Base-by-base conservation (phyloP, 2,888 invertebrate genomes). In the Lepetodrilus schrolli region DNA sequence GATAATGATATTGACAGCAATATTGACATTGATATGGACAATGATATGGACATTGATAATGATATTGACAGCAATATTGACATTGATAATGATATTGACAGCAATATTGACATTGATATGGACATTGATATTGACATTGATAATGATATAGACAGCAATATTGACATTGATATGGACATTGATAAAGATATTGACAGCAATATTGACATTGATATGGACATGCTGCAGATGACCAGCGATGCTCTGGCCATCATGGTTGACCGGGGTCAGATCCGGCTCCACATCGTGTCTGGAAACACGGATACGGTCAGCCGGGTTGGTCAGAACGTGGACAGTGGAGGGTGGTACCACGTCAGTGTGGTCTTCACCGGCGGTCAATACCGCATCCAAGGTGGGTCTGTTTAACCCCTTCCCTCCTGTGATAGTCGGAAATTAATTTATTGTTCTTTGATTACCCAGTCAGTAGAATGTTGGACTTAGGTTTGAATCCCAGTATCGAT, bases 291-390 rank as follows among this genome's bases (percentile, higher is more conserved):
- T 26, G 73, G 74, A 36, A 81, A 78, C 71, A 81, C 79, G 21
- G 83, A 83, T 68, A 75, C 81, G 13, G 75, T 83, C 20, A 76
- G 79, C 26, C 78, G 73, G 65, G 77, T 80, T 13, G 82, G 83
- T 8, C 74, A 78, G 49, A 80, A 83, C 72, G 74, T 86, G n/a
- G 71, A 75, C 48, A 75, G 78, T 75, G 85, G 84, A 1, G 82
- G 84, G 38, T 88, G 88, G 88, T 82, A 83, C 72, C 77, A 75
- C n/a, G 79, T 86, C 5, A 70, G 75, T 21, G 38, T 83, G 4
- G 73, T 75, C 36, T 73, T 87, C 49, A 74, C 76, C 5, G 78
- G 73, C 5, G 83, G 83, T 10, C 76, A 79, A 7, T 83, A 84
- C 72, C 78, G 75, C 36, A 21, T 86, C 5, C 75, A 82, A 73